phyloP scores from a whole-genome alignment of 2,797 vertebrate genomes.

The Balearica regulorum region DNA sequence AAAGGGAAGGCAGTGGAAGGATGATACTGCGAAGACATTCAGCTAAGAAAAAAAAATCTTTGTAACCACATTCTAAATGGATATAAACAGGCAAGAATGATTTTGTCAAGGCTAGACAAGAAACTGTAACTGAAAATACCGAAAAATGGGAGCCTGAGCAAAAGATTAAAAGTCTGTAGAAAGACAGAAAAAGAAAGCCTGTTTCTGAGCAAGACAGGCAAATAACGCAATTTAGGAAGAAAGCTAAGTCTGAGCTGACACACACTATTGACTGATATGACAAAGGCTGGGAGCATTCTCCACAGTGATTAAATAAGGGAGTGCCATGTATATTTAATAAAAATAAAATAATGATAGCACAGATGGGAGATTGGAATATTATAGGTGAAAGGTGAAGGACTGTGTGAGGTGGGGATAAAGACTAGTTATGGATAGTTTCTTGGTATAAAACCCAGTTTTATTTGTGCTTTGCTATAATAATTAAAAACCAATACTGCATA shows the following conservation, averaged over 20 bases:
- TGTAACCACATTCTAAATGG: background rate
- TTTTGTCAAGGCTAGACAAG: slow-evolving; percentile 1
- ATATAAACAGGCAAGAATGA: background rate
- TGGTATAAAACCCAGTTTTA: background rate
- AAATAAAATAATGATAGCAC: background rate
- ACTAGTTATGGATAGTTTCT: background rate
- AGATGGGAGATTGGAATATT: background rate
- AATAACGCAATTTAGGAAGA: background rate
- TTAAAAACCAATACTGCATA: background rate
- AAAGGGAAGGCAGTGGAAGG: background rate
- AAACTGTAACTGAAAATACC: slow-evolving; percentile 6
- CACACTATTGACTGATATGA: slow-evolving; percentile 2
- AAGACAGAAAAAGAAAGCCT: background rate
- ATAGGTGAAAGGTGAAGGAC: background rate
- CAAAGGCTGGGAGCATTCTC: background rate
- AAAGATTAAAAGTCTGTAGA: slow-evolving; percentile 15
- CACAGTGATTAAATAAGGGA: background rate
- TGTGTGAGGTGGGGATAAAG: background rate
- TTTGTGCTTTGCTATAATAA: background rate
- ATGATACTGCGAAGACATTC: background rate
- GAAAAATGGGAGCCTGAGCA: background rate
- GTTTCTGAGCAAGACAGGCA: slow-evolving; percentile 5
- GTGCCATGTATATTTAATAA: background rate
- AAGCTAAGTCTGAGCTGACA: slow-evolving; percentile 28
- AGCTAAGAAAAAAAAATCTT: background rate